Evolutionary conservation across 2,113 vertebrate genomes (phyloP), one percentile per base, ranked within the genome.

Genomic region (Peromyscus leucopus): DNA sequence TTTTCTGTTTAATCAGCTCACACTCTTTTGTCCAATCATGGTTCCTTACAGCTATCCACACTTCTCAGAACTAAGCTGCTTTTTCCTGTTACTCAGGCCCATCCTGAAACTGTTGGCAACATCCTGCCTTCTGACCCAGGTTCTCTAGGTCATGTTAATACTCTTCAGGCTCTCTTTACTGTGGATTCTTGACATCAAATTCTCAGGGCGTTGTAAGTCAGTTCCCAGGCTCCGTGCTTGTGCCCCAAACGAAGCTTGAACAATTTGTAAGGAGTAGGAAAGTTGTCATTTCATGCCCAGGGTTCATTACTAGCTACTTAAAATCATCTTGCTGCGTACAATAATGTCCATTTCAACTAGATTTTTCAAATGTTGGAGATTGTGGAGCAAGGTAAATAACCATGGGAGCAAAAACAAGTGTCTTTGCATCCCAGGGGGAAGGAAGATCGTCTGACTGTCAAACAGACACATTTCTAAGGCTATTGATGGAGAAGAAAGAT

Each of bases 401-500:
- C 39, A 15, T 11, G 72, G 61, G 19, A 59, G 51, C 33, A 90
- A 78, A 96, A 87, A 28, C 69, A 91, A 88, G 74, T 57, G 48
- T 88, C 72, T 48, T 80, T 88, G 46, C 17, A 28, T 71, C 31
- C 13, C 31, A 31, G 12, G 16, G 84, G 59, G 46, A 55, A 65
- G 16, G 57, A 65, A 92, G 36, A 97, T 57, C 67, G 59, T 91
- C 74, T 90, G 84, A 61, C n/a, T 69, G 24, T 78, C 42, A 36
- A 51, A 91, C 67, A 78, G 46, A 87, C 33, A 75, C 48, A 89
- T 84, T 78, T 61, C 78, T 86, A 22, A 91, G 67, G 79, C 82
- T 96, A 92, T 78, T 90, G 89, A 93, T 92, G 84, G 74, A 87
- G 79, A 69, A 94, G 91, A 71, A 90, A 95, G 76, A 95, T 67